phyloP scores from a whole-genome alignment of 1,140 invertebrate genomes.

The Eumeta japonica region DNA sequence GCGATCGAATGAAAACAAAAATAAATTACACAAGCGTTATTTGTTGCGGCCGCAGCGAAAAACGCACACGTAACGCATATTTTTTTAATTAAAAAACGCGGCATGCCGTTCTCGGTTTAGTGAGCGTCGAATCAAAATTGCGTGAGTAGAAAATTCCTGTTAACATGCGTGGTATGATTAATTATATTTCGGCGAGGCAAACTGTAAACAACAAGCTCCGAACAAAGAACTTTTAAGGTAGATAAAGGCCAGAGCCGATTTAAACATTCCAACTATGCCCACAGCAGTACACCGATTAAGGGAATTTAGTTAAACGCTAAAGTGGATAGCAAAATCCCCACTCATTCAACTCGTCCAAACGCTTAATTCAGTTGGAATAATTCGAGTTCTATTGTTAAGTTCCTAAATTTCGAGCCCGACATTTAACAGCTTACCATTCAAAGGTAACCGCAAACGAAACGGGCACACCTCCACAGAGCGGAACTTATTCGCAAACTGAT shows the following conservation, averaged over 20 bases:
- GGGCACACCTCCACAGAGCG: constrained; percentile 37
- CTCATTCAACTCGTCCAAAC: constrained; percentile 42
- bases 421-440: constrained; percentile 52
- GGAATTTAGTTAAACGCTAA: constrained; percentile 33
- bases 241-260: constrained; percentile 15
- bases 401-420: constrained; percentile 46
- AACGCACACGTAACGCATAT: no score
- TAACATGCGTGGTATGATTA: no score
- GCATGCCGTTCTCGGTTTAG: no score
- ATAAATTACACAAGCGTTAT: no score
- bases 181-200: no score
- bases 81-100: no score
- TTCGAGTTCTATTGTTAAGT: constrained; percentile 51
- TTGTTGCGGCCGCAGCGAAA: no score
- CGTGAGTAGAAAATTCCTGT: no score
- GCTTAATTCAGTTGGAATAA: constrained; percentile 51
- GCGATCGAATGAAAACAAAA: no score
- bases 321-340: constrained; percentile 42
- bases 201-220: no score
- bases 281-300: constrained; percentile 25
- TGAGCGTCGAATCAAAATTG: no score
- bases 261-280: constrained; percentile 24
- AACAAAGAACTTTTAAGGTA: constrained; percentile 16
- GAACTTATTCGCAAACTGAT: constrained; percentile 50
- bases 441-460: constrained; percentile 50